A percentile compares a stretch with the other conserved stretches of the same genome.
Conservation (phyloP, 2,888 invertebrate genomes). For the Drosophila quinaria region DNA sequence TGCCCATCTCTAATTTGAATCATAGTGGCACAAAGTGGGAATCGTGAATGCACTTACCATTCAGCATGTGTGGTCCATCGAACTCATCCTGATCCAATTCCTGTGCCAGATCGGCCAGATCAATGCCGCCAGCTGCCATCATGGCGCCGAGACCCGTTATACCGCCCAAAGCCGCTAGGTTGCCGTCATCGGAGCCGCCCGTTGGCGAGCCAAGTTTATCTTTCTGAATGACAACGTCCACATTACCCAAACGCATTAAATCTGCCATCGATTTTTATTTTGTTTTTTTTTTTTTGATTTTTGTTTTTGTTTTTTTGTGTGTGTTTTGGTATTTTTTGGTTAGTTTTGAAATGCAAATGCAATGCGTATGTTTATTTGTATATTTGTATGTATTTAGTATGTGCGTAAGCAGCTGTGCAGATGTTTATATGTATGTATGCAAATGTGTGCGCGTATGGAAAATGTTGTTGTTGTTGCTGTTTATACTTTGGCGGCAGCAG, state of each 20-base stretch:
- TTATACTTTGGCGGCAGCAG: slow-evolving; percentile 31
- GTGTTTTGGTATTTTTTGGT: slow-evolving; percentile 58
- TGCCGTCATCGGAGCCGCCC: slow-evolving; percentile 94
- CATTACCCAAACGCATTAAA: slow-evolving; percentile 90
- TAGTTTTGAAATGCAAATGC: slow-evolving; percentile 52
- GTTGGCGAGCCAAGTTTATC: slow-evolving; percentile 93
- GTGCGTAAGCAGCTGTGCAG: slow-evolving; percentile 60
- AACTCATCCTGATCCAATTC: slow-evolving; percentile 90
- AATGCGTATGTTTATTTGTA: slow-evolving; percentile 32
- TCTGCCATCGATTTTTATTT: slow-evolving; percentile 88
- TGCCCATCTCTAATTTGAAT: too few relatives aligned
- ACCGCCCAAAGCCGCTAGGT: slow-evolving; percentile 84
- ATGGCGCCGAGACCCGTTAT: slow-evolving; percentile 83
- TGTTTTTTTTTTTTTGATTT: slow-evolving; percentile 32
- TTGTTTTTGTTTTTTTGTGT: slow-evolving; percentile 21
- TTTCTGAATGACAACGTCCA: slow-evolving; percentile 89
- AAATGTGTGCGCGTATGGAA: slow-evolving; percentile 27
- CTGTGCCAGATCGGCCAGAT: slow-evolving; percentile 88
- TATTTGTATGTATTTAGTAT: slow-evolving; percentile 23
- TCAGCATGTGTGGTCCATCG: slow-evolving; percentile 88
- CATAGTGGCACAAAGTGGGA: neutral
- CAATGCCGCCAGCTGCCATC: slow-evolving; percentile 87
- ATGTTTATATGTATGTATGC: slow-evolving; percentile 29
- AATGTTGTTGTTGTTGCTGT: slow-evolving; percentile 35
- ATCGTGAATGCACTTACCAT: slow-evolving; percentile 86